These are phyloP conservation scores for Lithophane leautieri DNA, from an alignment of 2,888 invertebrate genomes.

Conservation along the genomic window DNA sequence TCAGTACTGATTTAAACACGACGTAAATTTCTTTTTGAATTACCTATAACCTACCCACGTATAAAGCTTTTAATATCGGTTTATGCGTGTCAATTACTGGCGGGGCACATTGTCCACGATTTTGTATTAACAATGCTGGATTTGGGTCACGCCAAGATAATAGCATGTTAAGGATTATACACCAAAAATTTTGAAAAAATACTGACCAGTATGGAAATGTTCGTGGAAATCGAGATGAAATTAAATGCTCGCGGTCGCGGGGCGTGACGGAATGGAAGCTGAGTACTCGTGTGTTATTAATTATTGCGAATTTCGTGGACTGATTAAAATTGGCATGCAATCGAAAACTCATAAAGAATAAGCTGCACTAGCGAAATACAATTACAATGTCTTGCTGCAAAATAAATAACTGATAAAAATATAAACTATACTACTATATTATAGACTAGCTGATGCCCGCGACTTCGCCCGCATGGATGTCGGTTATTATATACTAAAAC, in stretches of 20 bases:
- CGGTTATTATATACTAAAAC: too few relatives aligned
- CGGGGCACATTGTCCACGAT: conserved; percentile 59
- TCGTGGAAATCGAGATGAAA: conserved; percentile 48
- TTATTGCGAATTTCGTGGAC: conserved; percentile 26
- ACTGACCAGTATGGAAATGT: conserved; percentile 51
- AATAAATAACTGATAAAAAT: too few relatives aligned
- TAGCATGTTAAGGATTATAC: conserved; percentile 54
- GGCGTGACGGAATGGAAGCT: conserved; percentile 24
- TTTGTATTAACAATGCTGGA: conserved; percentile 62
- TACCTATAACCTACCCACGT: conserved; percentile 53
- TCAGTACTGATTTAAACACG: conserved; percentile 72
- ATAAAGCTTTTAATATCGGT: conserved; percentile 69
- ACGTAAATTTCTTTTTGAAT: conserved; percentile 66
- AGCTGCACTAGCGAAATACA: background rate
- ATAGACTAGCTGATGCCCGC: too few relatives aligned
- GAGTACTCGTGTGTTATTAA: conserved; percentile 42
- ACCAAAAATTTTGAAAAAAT: conserved; percentile 53
- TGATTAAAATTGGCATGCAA: conserved; percentile 15
- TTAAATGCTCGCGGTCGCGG: conserved; percentile 47
- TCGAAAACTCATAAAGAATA: conserved; percentile 12
- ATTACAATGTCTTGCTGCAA: too few relatives aligned
- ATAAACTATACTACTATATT: too few relatives aligned
- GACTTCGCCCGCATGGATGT: too few relatives aligned
- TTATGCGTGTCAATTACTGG: conserved; percentile 68
- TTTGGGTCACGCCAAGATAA: conserved; percentile 65